Conservation (phyloP, 2,797 vertebrate species). For the Acanthurus tractus region DNA sequence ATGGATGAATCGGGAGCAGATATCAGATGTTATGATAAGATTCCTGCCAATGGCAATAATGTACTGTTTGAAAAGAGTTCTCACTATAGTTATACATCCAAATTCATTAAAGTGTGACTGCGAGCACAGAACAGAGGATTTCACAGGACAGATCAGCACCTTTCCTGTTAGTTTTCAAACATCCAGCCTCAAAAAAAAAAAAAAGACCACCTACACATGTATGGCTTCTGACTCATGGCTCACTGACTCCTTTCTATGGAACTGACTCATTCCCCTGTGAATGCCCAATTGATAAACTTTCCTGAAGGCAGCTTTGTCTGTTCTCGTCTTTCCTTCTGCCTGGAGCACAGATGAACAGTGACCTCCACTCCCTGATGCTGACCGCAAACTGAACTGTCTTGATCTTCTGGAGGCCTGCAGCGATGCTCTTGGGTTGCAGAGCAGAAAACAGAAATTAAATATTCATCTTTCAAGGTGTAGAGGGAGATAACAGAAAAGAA, state of each 20-base stretch:
- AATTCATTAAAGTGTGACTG: not conserved
- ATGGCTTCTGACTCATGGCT: constrained; percentile 49
- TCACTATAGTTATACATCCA: not conserved
- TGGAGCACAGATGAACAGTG: constrained; percentile 54
- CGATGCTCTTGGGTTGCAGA: constrained; percentile 26
- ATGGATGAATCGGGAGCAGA: constrained; percentile 15
- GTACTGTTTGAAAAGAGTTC: constrained; percentile 2
- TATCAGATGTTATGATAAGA: constrained; percentile 20
- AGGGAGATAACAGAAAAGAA: not conserved
- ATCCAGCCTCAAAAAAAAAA: constrained; percentile 28
- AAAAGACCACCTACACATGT: constrained; percentile 49
- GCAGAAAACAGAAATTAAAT: constrained; percentile 41
- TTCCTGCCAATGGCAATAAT: constrained; percentile 12
- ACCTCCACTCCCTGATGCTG: constrained; percentile 62
- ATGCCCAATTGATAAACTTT: constrained; percentile 60
- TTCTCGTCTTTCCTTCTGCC: constrained; percentile 46
- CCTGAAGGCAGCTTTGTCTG: constrained; percentile 68
- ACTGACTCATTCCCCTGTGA: constrained; percentile 59
- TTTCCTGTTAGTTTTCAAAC: not conserved
- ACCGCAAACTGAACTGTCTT: constrained; percentile 59
- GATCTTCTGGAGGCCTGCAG: constrained; percentile 46
- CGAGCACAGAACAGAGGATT: not conserved
- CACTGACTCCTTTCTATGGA: constrained; percentile 46
- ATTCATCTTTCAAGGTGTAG: constrained; percentile 41
- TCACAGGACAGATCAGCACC: not conserved